phyloP scores from a whole-genome alignment of 2,888 invertebrate genomes.

The Aricia artaxerxes region DNA sequence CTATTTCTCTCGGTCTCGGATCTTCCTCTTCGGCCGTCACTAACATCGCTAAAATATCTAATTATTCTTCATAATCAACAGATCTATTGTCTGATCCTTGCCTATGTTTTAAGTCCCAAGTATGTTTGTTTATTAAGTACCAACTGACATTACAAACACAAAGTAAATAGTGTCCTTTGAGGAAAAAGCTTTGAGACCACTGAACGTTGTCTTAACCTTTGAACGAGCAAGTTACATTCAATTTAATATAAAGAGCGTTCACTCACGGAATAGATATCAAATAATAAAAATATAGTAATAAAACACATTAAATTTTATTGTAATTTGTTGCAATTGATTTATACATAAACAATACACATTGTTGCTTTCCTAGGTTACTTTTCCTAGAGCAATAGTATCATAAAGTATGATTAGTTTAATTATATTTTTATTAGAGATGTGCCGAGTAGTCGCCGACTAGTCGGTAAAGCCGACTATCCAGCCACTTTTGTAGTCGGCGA shows the following conservation, averaged over 20 bases:
- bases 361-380: neutral
- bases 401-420: neutral
- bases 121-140: neutral
- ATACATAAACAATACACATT: constrained; percentile 6
- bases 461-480: no score
- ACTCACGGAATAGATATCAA: neutral
- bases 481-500: no score
- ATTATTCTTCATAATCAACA: no score
- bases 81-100: no score
- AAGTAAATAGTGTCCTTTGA: constrained; percentile 6
- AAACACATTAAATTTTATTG: constrained; percentile 19
- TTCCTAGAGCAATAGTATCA: constrained; percentile 20
- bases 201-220: constrained; percentile 9
- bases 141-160: neutral
- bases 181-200: neutral
- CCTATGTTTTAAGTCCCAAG: no score
- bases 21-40: no score
- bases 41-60: no score
- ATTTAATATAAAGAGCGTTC: neutral
- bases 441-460: no score
- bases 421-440: neutral
- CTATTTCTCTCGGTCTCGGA: no score
- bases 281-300: constrained; percentile 10
- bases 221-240: neutral
- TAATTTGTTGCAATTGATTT: neutral